Conservation (phyloP, 2,113 vertebrate genomes). For the Aldabrachelys gigantea region DNA sequence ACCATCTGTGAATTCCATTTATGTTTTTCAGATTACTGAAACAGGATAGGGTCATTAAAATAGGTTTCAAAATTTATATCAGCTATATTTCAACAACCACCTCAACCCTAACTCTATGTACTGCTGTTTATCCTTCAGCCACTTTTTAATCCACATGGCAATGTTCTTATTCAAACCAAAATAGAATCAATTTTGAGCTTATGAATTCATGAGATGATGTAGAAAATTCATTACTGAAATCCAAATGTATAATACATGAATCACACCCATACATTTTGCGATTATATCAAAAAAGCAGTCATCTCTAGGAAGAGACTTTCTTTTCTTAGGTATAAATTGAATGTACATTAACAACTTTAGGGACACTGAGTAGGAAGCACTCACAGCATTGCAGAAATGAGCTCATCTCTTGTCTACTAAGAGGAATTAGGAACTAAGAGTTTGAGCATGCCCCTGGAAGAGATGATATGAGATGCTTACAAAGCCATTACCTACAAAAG, state of each 20-base stretch:
- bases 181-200: background rate
- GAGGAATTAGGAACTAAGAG: background rate
- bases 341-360: background rate
- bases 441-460: background rate
- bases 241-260: background rate
- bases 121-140: background rate
- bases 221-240: slow-evolving; percentile 4
- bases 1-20: background rate
- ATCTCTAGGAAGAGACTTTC: fast-evolving
- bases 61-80: background rate
- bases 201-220: background rate
- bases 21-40: background rate
- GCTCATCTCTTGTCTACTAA: background rate
- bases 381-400: background rate
- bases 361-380: background rate
- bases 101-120: background rate
- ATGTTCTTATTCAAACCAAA: background rate
- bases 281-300: background rate
- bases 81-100: background rate
- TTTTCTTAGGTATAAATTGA: fast-evolving
- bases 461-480: background rate
- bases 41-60: background rate
- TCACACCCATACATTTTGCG: background rate
- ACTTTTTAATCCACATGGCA: background rate
- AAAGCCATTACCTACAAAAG: background rate